Evolutionary conservation across 1,140 invertebrate genomes (phyloP), one percentile per base, ranked within the genome.

Genomic region (Vanessa atalanta): DNA sequence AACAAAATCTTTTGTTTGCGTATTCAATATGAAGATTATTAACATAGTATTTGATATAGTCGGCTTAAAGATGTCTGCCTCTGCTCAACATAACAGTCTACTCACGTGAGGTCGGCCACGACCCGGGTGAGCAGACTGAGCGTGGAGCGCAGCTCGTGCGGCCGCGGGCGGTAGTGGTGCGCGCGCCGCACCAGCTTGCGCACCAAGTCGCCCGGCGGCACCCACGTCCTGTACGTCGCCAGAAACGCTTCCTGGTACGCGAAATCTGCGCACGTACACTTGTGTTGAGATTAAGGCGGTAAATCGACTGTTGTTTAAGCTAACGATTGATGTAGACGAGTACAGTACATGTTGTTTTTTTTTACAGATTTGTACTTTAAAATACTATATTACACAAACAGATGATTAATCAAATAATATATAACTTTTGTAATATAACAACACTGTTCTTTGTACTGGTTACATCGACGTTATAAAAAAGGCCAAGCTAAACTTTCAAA

Each of bases 211-310:
- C 96, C 90, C n/a, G 98, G 97, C 61, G 96, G 94, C 82, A 99
- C 96, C 93, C 99, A 99, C 71, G 98, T 99, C 79, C 98, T 95
- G 92, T 99, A 99, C 53, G 98, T 99, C 26, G 98, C 98, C 77
- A 99, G 94, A 93, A 99, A 99, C 50, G 98, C 98, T 94, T 99
- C 98, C 94, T 98, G 97, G 93, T 98, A 99, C 86, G 97, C 94
- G 89, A 98, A 97, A 93, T 98, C 97, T 97, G 94, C 71, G 67
- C 77, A 87, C 74, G 83, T 64, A 79, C 48, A 13, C 26, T 1
- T 14, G 26, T 15, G 31, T 8, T n/a, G 13, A 31, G 13, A n/a
- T 4, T 7, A 3, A 37, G 26, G 15, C 4, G 26, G 13, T 23
- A 4, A 15, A 23, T 1, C 20, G 1, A n/a, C 14, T 5, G n/a